These are phyloP conservation scores for Orchestes rusci DNA, from an alignment of 2,888 invertebrate species.

Conservation along the genomic window DNA sequence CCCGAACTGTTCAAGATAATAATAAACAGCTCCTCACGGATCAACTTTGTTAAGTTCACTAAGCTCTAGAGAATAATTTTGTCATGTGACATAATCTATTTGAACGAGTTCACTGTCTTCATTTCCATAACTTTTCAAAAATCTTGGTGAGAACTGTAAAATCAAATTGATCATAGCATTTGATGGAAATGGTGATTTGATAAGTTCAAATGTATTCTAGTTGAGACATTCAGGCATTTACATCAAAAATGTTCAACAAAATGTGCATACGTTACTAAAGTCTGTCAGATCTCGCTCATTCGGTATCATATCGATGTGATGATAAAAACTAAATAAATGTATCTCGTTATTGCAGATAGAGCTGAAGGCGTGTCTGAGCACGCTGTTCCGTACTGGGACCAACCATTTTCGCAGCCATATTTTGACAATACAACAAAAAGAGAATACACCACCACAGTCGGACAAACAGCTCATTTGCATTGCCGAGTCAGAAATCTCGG, in stretches of 20 bases:
- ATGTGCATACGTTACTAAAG: constrained; percentile 9
- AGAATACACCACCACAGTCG: constrained; percentile 80
- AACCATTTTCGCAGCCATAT: constrained; percentile 78
- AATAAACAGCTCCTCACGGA: no score
- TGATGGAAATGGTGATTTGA: not conserved
- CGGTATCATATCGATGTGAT: constrained; percentile 14
- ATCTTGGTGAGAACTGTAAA: no score
- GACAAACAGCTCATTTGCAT: constrained; percentile 78
- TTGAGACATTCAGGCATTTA: no score
- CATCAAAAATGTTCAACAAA: not conserved
- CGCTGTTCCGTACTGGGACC: constrained; percentile 44
- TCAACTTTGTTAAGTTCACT: no score
- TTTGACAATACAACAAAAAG: constrained; percentile 82
- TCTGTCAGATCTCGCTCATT: constrained; percentile 6
- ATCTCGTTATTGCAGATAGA: constrained; percentile 35
- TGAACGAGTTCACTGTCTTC: no score
- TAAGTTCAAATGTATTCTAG: not conserved
- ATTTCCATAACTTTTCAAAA: no score
- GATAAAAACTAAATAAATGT: constrained; percentile 5
- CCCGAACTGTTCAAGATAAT: no score
- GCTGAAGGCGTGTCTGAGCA: constrained; percentile 37
- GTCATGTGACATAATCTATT: no score
- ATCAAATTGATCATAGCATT: not conserved
- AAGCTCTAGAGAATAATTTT: no score
- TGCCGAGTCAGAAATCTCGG: constrained; percentile 82